A percentile compares a stretch with the other conserved stretches of the same genome.
Evolutionary conservation across 2,797 vertebrate genomes (phyloP).

Genomic region (Valencia hispanica): DNA sequence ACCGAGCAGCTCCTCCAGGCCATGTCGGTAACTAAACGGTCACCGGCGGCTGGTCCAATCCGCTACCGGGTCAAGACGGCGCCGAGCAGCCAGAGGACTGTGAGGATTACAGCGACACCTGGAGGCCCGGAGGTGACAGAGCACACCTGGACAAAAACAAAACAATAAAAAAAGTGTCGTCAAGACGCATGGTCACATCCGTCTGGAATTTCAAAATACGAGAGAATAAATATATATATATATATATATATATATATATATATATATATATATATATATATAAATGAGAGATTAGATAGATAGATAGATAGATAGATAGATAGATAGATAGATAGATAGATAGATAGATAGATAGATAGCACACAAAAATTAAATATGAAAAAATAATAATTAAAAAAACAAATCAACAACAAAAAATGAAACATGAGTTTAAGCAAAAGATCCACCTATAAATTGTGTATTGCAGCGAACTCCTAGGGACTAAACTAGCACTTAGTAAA

Average conservation of each 20-base stretch:
- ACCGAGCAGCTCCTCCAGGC: conserved; percentile 72
- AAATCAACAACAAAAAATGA: neutral
- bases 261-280: too few species aligned
- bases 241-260: too few species aligned
- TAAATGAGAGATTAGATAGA: too few species aligned
- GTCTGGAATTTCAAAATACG: conserved; percentile 10
- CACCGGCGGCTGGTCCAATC: neutral
- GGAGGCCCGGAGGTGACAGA: neutral
- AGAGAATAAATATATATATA: neutral
- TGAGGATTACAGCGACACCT: neutral
- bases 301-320: too few species aligned
- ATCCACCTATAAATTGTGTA: neutral
- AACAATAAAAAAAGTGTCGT: neutral
- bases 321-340: too few species aligned
- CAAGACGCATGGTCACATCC: neutral
- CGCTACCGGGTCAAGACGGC: conserved; percentile 30
- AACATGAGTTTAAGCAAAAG: neutral
- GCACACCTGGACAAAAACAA: neutral
- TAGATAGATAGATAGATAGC: too few species aligned
- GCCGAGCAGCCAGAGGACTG: neutral
- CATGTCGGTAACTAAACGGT: conserved; percentile 65
- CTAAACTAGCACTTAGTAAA: too few species aligned
- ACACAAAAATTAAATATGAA: too few species aligned
- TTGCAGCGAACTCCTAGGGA: neutral
- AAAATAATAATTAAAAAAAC: neutral